A percentile compares a stretch with the other conserved stretches of the same genome.
Evolutionary conservation across 2,888 invertebrate genomes (phyloP).

Genomic region (Diaprepes abbreviatus): DNA sequence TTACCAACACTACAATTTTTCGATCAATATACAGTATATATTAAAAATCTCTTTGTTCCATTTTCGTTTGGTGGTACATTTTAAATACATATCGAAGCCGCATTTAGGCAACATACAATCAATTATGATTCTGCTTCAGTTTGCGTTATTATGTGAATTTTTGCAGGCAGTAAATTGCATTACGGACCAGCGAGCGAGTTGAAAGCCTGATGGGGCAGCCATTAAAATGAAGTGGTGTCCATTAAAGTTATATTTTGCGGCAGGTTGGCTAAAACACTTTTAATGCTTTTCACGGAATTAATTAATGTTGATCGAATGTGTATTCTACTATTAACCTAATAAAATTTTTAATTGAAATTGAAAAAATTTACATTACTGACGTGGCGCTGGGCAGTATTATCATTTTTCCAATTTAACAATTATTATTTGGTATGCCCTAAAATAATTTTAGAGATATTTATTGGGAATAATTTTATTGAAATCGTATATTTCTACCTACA

Average conservation of each 20-base stretch:
- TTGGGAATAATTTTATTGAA: no score
- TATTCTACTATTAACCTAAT: background rate
- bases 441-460: no score
- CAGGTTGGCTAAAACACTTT: constrained; percentile 43
- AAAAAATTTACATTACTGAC: no score
- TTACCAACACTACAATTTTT: no score
- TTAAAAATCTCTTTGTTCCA: background rate
- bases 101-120: constrained; percentile 16
- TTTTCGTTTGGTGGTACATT: constrained; percentile 43
- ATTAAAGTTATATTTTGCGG: constrained; percentile 45
- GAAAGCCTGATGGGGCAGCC: constrained; percentile 41
- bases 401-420: no score
- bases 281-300: constrained; percentile 32
- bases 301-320: constrained; percentile 30
- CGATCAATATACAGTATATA: no score
- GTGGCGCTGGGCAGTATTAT: no score
- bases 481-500: no score
- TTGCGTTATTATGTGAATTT: constrained; percentile 29
- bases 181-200: constrained; percentile 11
- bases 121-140: constrained; percentile 2
- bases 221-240: constrained; percentile 47
- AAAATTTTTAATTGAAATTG: background rate
- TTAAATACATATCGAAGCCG: constrained; percentile 31
- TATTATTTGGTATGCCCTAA: no score
- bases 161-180: constrained; percentile 37